Evolutionary conservation across 2,113 vertebrate species (phyloP).

Genomic region (Brachyhypopomus occidentalis): DNA sequence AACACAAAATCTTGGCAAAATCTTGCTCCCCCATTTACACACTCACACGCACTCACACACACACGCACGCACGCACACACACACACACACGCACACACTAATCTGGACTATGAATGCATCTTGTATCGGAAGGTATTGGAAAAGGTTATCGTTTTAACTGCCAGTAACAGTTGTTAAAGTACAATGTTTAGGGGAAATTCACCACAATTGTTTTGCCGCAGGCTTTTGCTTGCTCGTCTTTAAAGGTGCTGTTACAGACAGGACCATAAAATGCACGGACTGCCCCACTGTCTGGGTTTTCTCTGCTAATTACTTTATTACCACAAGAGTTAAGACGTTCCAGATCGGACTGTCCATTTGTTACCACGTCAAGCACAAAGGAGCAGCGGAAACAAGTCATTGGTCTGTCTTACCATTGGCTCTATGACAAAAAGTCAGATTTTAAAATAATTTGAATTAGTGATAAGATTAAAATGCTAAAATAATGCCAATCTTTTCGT

Average conservation of each 20-base stretch:
- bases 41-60: neutral
- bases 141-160: constrained; percentile 16
- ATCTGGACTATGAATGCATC: neutral
- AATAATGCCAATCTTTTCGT: neutral
- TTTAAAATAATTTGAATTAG: neutral
- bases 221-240: constrained; percentile 71
- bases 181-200: constrained; percentile 19
- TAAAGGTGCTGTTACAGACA: constrained; percentile 82
- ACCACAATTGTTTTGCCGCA: constrained; percentile 22
- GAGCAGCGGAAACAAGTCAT: constrained; percentile 6
- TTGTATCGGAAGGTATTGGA: neutral
- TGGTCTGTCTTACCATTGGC: neutral
- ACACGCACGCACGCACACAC: too few species aligned
- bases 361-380: constrained; percentile 56
- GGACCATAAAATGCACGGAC: constrained; percentile 84
- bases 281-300: constrained; percentile 89
- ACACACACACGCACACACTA: too few species aligned
- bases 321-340: constrained; percentile 86
- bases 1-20: constrained; percentile 29
- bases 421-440: neutral
- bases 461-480: neutral
- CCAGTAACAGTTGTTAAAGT: constrained; percentile 19
- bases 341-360: constrained; percentile 86
- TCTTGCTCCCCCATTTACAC: too few species aligned
- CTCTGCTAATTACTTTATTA: constrained; percentile 94